These are phyloP conservation scores for Acrobasis suavella DNA, from an alignment of 2,888 invertebrate genomes.

Conservation along the genomic window DNA sequence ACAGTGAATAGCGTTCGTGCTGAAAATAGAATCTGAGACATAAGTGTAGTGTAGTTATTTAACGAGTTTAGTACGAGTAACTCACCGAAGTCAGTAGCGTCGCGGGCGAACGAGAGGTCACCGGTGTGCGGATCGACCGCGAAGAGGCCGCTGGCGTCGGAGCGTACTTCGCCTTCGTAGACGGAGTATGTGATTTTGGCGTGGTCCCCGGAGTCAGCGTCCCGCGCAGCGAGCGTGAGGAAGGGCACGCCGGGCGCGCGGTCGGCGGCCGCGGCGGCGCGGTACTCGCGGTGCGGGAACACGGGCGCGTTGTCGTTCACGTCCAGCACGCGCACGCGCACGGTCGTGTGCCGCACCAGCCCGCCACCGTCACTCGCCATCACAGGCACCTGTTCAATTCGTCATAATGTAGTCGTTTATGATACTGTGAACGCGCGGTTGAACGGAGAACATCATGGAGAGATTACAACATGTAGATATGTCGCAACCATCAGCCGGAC, in stretches of 20 bases:
- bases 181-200: conserved; percentile 89
- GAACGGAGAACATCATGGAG: too few relatives aligned
- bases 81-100: conserved; percentile 79
- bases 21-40: too few relatives aligned
- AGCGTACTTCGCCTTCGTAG: conserved; percentile 81
- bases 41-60: too few relatives aligned
- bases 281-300: conserved; percentile 90
- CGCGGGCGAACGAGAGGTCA: conserved; percentile 85
- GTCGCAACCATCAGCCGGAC: too few relatives aligned
- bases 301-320: conserved; percentile 92
- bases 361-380: conserved; percentile 93
- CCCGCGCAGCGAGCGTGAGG: conserved; percentile 83
- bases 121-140: conserved; percentile 89
- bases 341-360: conserved; percentile 87
- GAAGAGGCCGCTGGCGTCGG: conserved; percentile 86
- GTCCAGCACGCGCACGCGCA: conserved; percentile 91
- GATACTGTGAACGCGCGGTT: too few relatives aligned
- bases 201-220: conserved; percentile 89
- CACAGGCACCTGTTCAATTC: conserved; percentile 82
- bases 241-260: conserved; percentile 59
- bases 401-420: neutral
- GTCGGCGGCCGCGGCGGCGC: conserved; percentile 85
- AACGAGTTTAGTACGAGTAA: neutral
- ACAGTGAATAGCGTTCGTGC: too few relatives aligned
- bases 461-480: too few relatives aligned